phyloP scores from a whole-genome alignment of 2,888 invertebrate species.

The Pheosia tremula region DNA sequence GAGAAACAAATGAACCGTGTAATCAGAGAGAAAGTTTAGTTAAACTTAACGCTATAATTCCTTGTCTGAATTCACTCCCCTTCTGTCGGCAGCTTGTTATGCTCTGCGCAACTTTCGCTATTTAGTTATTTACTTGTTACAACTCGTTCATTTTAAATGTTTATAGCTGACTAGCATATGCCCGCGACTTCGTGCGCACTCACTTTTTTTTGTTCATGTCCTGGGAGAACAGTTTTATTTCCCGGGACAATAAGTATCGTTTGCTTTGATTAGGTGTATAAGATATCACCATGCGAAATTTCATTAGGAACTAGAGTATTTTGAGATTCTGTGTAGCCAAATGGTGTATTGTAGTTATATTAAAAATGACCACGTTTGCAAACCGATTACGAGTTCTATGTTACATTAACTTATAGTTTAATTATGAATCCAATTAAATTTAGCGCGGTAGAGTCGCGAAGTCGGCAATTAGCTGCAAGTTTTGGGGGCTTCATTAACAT shows the following conservation, averaged over 20 bases:
- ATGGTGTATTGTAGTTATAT: no score
- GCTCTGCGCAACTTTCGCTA: constrained; percentile 28
- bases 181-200: no score
- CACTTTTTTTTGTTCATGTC: no score
- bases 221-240: no score
- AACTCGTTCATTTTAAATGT: constrained; percentile 5
- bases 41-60: constrained; percentile 49
- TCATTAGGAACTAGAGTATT: no score
- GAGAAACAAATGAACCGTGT: constrained; percentile 50
- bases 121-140: constrained; percentile 26
- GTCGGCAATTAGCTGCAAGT: constrained; percentile 49
- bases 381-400: neutral
- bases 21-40: constrained; percentile 48
- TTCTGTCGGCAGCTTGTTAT: constrained; percentile 39
- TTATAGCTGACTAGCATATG: neutral
- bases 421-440: constrained; percentile 1
- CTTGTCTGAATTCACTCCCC: constrained; percentile 26
- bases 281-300: no score
- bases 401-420: neutral
- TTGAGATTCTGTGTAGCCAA: no score
- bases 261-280: no score
- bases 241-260: no score
- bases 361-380: neutral
- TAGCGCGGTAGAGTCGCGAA: constrained; percentile 25
- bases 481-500: constrained; percentile 29